phyloP scores from a whole-genome alignment of 1,140 invertebrate genomes.

The Pemphigus obesinymphae region DNA sequence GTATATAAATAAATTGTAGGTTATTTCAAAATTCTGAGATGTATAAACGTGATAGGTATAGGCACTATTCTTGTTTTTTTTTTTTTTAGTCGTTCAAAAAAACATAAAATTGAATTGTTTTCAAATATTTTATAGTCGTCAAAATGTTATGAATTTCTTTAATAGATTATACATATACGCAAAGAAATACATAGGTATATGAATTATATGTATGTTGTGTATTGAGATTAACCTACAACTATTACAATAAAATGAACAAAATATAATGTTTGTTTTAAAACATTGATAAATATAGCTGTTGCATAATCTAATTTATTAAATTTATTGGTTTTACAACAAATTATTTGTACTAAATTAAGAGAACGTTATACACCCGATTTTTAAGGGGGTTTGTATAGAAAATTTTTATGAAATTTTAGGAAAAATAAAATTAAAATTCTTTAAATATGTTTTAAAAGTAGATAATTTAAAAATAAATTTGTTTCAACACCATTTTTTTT shows the following conservation, averaged over 20 bases:
- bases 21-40: no score
- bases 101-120: neutral
- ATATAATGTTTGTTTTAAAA: neutral
- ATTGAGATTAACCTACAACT: neutral
- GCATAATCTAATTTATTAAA: neutral
- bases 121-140: neutral
- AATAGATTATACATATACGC: no score
- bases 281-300: neutral
- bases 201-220: neutral
- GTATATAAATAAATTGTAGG: no score
- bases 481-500: no score
- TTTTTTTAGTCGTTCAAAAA: neutral
- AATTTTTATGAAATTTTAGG: no score
- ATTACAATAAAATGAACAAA: neutral
- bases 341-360: neutral
- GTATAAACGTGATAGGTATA: no score
- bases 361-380: no score
- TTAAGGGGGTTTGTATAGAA: no score
- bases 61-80: neutral
- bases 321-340: neutral
- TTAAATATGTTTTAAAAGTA: neutral
- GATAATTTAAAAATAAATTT: no score
- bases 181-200: no score
- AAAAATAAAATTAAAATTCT: neutral
- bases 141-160: no score